Base-by-base conservation (phyloP, 2,888 invertebrate genomes). In the Philopedon plagiatum region DNA sequence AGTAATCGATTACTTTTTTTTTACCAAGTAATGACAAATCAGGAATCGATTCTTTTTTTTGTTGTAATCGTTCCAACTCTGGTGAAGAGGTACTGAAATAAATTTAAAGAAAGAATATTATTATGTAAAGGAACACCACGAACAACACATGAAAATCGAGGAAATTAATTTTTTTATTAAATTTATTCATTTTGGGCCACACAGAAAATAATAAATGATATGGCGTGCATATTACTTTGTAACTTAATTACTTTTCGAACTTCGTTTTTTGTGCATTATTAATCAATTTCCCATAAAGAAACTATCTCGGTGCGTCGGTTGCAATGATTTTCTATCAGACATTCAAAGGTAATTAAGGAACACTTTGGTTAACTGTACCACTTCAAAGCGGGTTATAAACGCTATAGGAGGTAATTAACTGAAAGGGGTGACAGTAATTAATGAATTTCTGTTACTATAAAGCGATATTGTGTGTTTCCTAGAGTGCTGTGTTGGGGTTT, bases 371-470 rank as follows among this genome's bases (percentile, higher is more conserved):
- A 77, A 78, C 72, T 77, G 73, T 65, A 71, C 76, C 78, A 73
- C 73, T 70, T 77, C 76, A 76, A 78, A 78, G 77, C 77, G 79
- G 77, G 77, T 66, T 76, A 80, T 80, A 78, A 80, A 79, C 78
- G 80, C 79, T 78, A 70, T 74, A 72, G 74, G 74, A 78, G 79
- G 81, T 81, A 81, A 82, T 82, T 82, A 82, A 79, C 77, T 77
- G 78, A 76, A 78, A 78, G 80, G 81, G 81, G 81, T 80, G 82
- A 82, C 81, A 80, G 79, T 80, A 80, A 82, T 81, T 82, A 81
- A 82, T 82, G 82, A 80, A 81, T 77, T 73, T 77, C 75, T 68
- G 77, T 62, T 68, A 65, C 64, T 70, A 71, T 71, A 70, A 73
- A 73, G 73, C 73, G 73, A 73, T 73, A 73, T 82, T 82, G 82